These are phyloP conservation scores for Epizoanthus illoricatus DNA, from an alignment of 92 coral and sea anemone species.

Conservation along the genomic window DNA sequence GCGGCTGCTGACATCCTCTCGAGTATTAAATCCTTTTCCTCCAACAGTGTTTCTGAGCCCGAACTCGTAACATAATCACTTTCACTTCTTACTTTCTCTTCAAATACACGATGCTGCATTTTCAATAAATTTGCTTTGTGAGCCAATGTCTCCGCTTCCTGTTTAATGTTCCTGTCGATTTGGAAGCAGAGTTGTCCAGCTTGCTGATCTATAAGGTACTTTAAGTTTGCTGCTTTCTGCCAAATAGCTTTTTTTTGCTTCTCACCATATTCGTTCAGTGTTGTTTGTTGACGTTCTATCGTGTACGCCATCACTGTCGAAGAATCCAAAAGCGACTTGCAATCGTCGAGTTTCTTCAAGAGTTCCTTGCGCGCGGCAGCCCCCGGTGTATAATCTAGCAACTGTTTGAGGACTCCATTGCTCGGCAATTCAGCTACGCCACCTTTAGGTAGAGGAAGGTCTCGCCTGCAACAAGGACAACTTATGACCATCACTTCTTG, in stretches of 20 bases:
- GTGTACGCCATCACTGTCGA: neutral
- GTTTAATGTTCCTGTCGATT: constrained; percentile 7
- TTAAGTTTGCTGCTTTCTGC: constrained; percentile 12
- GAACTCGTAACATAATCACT: constrained; percentile 16
- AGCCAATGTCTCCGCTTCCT: neutral
- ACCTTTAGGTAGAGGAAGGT: constrained; percentile 25
- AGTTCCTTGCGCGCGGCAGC: constrained; percentile 14
- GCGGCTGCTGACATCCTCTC: constrained; percentile 8
- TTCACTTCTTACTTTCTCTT: constrained; percentile 9
- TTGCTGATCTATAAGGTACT: constrained; percentile 2
- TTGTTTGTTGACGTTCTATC: neutral
- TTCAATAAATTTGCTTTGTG: neutral
- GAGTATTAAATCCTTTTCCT: constrained; percentile 18
- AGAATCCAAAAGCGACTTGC: neutral
- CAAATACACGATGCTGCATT: neutral
- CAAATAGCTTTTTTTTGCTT: constrained; percentile 8
- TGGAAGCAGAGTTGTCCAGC: constrained; percentile 15
- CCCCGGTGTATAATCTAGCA: constrained; percentile 14
- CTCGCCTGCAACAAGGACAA: constrained; percentile 22
- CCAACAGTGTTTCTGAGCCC: constrained; percentile 10
- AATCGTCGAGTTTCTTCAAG: constrained; percentile 1
- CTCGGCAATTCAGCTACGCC: constrained; percentile 12
- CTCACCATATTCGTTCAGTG: constrained; percentile 6
- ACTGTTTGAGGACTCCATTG: constrained; percentile 14
- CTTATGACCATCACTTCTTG: constrained; percentile 6